Evolutionary conservation across 1,140 invertebrate species (phyloP), one percentile per base, ranked within the genome.

Genomic region (Elymnias hypermnestra): DNA sequence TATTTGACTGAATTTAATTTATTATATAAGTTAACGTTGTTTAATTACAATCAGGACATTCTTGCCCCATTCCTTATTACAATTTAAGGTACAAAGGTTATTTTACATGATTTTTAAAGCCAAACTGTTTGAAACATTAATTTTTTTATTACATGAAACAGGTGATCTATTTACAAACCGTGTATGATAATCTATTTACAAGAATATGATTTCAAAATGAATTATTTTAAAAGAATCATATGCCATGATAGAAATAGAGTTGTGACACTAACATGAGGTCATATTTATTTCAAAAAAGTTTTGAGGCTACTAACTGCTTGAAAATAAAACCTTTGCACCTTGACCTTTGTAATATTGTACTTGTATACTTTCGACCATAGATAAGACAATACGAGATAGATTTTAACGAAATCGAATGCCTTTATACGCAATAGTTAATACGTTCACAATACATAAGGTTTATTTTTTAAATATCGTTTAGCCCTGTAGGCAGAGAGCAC

Each of bases 371-470:
- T 84, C 57, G 75, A 84, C 75, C 77, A 82, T 82, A 82, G 75
- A 78, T 78, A 76, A 82, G 81, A 84, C 81, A 84, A 84, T 84
- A 84, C 77, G 69, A 82, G 74, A 84, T 84, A 84, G 68, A 72
- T 63, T 72, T 48, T 63, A 68, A 61, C 60, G 59, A 66, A 72
- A 66, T 65, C 58, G 52, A 78, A 84, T 83, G 81, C 81, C 81
- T 83, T 83, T 61, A 59, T 72, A 78, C 55, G 76, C 76, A 81
- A 83, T 83, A 83, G 76, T 69, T 71, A 70, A 71, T 77, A 70
- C 57, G 71, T 79, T 79, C 61, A 72, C 63, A 63, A 67, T 60
- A 49, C 56, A 83, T 76, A 74, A 63, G 69, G 67, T 71, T 84
- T 82, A 81, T 81, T 82, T 82, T 77, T 59, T 67, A 77, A 61